phyloP scores from a whole-genome alignment of 2,113 vertebrate genomes.

The Pollachius pollachius region DNA sequence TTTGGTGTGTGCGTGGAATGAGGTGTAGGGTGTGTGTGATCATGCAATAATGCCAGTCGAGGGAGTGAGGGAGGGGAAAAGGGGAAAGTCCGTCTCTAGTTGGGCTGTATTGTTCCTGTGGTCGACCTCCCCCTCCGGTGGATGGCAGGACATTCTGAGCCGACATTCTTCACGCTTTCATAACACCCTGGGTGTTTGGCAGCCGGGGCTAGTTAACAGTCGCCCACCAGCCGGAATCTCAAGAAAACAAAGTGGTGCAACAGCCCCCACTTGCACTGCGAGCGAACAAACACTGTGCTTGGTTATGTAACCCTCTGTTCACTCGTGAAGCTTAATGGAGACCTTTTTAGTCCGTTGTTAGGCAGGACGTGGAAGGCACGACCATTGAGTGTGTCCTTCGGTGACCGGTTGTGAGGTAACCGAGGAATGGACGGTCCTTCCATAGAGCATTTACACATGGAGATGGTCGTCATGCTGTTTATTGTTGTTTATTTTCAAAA shows the following conservation, averaged over 20 bases:
- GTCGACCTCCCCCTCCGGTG: slow-evolving; percentile 17
- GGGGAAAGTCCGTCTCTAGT: slow-evolving; percentile 14
- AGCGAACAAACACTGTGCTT: neutral
- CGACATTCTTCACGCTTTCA: neutral
- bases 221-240: neutral
- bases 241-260: neutral
- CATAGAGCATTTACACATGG: too few relatives aligned
- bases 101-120: slow-evolving; percentile 15
- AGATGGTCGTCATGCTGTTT: too few relatives aligned
- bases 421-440: too few relatives aligned
- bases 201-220: neutral
- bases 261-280: neutral
- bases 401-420: too few relatives aligned
- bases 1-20: neutral
- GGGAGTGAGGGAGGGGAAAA: neutral
- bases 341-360: too few relatives aligned
- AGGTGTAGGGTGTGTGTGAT: slow-evolving; percentile 13
- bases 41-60: slow-evolving; percentile 30
- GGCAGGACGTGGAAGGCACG: too few relatives aligned
- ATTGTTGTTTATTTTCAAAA: too few relatives aligned
- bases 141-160: neutral
- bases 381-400: too few relatives aligned
- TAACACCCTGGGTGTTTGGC: neutral
- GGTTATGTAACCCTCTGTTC: neutral
- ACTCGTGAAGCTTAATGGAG: too few relatives aligned